Evolutionary conservation across 1,140 invertebrate genomes (phyloP).

Genomic region (Sinella curviseta): DNA sequence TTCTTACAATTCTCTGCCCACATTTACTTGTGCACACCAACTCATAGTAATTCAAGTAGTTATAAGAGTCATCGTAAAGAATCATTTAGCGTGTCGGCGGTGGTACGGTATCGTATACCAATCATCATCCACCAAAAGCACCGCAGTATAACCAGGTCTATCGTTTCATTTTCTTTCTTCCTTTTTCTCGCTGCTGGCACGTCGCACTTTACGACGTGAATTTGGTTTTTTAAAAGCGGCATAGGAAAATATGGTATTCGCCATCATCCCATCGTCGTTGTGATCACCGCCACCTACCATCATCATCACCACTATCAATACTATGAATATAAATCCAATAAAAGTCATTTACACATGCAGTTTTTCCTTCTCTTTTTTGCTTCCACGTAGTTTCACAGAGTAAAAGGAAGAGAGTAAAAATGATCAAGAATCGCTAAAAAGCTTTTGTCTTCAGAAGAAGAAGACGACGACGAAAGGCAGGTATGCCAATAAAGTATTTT

Average conservation of each 20-base stretch:
- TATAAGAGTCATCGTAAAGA: too few species aligned
- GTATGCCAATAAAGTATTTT: neutral
- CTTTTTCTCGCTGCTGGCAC: neutral
- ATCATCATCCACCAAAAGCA: neutral
- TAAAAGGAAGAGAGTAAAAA: neutral
- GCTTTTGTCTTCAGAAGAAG: too few species aligned
- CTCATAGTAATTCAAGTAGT: neutral
- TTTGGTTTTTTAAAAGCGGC: neutral
- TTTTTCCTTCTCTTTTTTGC: too few species aligned
- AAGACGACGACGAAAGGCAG: too few species aligned
- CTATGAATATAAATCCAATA: slow-evolving; percentile 14
- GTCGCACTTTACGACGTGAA: slow-evolving; percentile 7
- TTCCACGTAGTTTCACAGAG: neutral
- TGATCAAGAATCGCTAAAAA: neutral
- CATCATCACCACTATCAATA: neutral
- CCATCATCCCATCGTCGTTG: too few species aligned
- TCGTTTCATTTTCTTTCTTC: too few species aligned
- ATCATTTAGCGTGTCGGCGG: slow-evolving; percentile 2
- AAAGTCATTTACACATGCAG: slow-evolving; percentile 12
- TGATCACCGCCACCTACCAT: too few species aligned
- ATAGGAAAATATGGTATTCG: slow-evolving; percentile 3
- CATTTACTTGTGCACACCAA: too few species aligned
- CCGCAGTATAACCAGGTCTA: too few species aligned
- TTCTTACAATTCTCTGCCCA: neutral
- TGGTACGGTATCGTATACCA: too few species aligned